Base-by-base conservation (phyloP, 1,140 invertebrate genomes). In the Drosophila ficusphila region DNA sequence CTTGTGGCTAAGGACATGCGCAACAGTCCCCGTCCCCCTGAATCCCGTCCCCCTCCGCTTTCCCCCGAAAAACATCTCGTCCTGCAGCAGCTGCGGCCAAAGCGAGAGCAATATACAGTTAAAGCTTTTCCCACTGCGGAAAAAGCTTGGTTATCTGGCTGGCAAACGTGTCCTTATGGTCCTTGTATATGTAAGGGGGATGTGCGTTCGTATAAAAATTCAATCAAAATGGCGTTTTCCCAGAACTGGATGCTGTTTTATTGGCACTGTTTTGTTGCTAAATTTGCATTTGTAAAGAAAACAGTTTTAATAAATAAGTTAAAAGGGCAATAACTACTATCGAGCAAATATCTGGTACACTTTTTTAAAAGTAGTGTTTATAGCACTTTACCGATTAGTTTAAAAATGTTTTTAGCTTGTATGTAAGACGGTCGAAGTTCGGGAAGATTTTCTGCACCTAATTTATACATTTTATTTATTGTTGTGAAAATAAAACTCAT, bases 91-190 rank as follows among this genome's bases (percentile, higher is more conserved):
- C 73, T 52, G 39, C 39, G 56, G 79, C 70, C 70, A 83, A 83
- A 85, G 62, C 62, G 82, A 86, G 81, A 85, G 68, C 72, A 71
- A 76, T 54, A 86, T 69, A 86, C 47, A 39, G 38, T 53, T 54
- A 42, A 54, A 85, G 81, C 81, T 85, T 86, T 86, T 21, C 44
- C 14, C 39, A 23, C 12, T 12, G 53, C 36, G 29, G 56, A 61
- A 42, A 81, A 85, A 85, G 82, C 82, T 85, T 76, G 38, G 67
- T 54, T 85, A 86, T 85, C 81, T 85, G 79, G 76, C 81, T 85
- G 65, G 72, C 72, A 65, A 65, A 52, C 67, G 62, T 67, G 62
- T 67, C 62, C 62, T 67, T 65, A 67, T 86, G 72, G 57, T 53
- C 57, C 56, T 62, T 31, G 60, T 61, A 46, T 16, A 52, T 44